Percentiles rank a stretch among this genome's conserved stretches.
phyloP scores from a whole-genome alignment of 2,888 invertebrate species.

The Lasioglossum lativentre region DNA sequence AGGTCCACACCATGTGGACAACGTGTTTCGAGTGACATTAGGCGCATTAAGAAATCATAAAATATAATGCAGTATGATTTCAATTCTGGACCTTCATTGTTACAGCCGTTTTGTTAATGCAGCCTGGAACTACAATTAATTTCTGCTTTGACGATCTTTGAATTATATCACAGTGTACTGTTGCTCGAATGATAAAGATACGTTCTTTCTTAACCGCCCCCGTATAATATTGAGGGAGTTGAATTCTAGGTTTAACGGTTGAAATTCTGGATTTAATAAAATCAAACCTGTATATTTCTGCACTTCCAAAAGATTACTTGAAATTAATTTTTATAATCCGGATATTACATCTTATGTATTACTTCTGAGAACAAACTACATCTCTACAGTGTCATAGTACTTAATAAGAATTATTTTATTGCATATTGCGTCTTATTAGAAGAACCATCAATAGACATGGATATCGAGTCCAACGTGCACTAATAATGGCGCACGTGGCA shows the following conservation, averaged over 20 bases:
- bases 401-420: background rate
- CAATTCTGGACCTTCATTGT: background rate
- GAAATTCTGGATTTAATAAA: background rate
- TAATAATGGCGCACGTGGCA: background rate
- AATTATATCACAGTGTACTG: too few relatives aligned
- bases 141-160: too few relatives aligned
- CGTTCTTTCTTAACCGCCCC: background rate
- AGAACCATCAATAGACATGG: background rate
- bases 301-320: background rate
- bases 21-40: background rate
- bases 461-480: background rate
- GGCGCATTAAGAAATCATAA: background rate
- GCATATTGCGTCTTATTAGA: background rate
- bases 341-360: background rate
- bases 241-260: too few relatives aligned
- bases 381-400: background rate
- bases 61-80: too few relatives aligned
- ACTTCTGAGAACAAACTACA: background rate
- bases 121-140: background rate
- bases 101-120: background rate
- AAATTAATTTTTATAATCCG: background rate
- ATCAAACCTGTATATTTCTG: background rate
- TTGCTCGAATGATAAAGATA: too few relatives aligned
- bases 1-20: background rate
- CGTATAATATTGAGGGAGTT: background rate